Evolutionary conservation across 2,888 invertebrate genomes (phyloP).

Genomic region (Suillia variegata): DNA sequence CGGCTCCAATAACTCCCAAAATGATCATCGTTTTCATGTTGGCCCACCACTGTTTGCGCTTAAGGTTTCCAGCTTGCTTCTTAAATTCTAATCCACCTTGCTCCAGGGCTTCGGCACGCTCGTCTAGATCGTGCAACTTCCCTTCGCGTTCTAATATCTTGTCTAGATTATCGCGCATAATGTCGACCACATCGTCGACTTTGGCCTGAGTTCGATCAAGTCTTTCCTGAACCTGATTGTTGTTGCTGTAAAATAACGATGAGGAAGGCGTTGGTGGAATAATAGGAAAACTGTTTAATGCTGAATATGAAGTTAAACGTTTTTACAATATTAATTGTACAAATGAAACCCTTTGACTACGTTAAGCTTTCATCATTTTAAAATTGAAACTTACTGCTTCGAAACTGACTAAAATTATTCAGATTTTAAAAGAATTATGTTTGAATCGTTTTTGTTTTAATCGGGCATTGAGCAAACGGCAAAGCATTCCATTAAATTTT

Average conservation of each 20-base stretch:
- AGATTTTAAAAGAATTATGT: too few species aligned
- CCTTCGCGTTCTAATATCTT: conserved; percentile 96
- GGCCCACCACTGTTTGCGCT: conserved; percentile 97
- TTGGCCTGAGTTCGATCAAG: conserved; percentile 73
- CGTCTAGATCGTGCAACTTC: conserved; percentile 92
- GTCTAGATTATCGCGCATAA: conserved; percentile 96
- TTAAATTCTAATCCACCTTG: conserved; percentile 96
- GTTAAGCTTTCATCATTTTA: too few species aligned
- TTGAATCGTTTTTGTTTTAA: too few species aligned
- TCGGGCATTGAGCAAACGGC: too few species aligned
- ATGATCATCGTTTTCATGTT: conserved; percentile 97
- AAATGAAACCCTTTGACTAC: too few species aligned
- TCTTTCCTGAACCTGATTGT: conserved; percentile 63
- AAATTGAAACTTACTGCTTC: too few species aligned
- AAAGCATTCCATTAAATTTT: too few species aligned
- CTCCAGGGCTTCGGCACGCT: conserved; percentile 92
- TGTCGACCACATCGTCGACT: conserved; percentile 84
- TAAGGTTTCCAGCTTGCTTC: conserved; percentile 94
- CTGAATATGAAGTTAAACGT: conserved; percentile 30
- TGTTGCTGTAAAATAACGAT: conserved; percentile 35
- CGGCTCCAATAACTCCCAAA: conserved; percentile 82
- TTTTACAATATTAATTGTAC: not conserved
- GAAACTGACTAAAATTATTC: too few species aligned
- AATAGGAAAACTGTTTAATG: conserved; percentile 59
- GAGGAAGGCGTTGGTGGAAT: conserved; percentile 59